phyloP scores from a whole-genome alignment of 2,113 vertebrate genomes.

The Lampris incognitus region DNA sequence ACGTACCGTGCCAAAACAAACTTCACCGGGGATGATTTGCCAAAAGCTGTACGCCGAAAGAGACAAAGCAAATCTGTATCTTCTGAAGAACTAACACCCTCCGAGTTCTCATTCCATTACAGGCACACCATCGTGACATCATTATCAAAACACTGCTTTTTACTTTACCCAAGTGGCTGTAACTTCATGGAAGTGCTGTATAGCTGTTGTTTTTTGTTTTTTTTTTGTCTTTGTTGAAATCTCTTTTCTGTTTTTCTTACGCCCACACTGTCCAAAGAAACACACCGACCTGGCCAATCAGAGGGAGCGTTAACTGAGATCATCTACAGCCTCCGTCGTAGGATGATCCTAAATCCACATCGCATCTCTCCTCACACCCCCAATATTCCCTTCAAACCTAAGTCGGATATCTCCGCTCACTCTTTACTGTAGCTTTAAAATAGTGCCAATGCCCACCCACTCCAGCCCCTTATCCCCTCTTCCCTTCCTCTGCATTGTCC shows the following conservation, averaged over 20 bases:
- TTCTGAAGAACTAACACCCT: constrained; percentile 16
- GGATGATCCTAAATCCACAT: constrained; percentile 75
- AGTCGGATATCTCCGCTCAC: constrained; percentile 59
- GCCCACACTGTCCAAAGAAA: constrained; percentile 27
- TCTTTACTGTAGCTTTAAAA: constrained; percentile 62
- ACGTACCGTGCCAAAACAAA: no score
- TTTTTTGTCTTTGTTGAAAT: no score
- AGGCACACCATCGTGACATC: constrained; percentile 11
- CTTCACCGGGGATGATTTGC: no score
- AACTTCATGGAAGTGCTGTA: constrained; percentile 3
- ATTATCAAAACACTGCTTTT: constrained; percentile 8
- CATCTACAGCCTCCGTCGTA: constrained; percentile 52
- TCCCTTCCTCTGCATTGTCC: constrained; percentile 66
- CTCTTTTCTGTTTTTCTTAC: constrained; percentile 10
- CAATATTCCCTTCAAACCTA: constrained; percentile 64
- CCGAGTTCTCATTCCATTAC: constrained; percentile 46
- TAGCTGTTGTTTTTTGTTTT: constrained; percentile 18
- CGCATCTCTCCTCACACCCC: constrained; percentile 67
- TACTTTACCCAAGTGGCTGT: background rate
- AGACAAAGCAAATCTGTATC: constrained; percentile 6
- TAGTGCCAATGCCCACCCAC: constrained; percentile 66
- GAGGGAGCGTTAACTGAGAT: constrained; percentile 45
- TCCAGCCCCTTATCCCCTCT: constrained; percentile 69
- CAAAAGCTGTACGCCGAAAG: no score
- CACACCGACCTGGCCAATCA: constrained; percentile 52